phyloP scores from a whole-genome alignment of 2,888 invertebrate genomes.

The Philereme vetulata region DNA sequence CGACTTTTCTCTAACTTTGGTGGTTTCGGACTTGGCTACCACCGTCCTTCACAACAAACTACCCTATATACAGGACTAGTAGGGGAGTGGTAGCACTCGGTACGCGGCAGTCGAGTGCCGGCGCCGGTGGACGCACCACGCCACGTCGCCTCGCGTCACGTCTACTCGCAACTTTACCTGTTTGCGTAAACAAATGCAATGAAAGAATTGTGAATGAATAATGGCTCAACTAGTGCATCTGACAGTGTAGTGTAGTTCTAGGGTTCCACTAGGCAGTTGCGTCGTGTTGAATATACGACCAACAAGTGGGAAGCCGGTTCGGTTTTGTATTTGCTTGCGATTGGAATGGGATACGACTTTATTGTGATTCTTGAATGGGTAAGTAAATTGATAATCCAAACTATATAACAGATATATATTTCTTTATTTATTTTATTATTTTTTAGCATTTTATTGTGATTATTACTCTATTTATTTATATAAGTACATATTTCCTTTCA shows the following conservation, averaged over 20 bases:
- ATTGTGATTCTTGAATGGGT: background rate
- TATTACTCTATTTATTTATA: too few species aligned
- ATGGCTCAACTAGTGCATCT: background rate
- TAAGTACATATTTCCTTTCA: too few species aligned
- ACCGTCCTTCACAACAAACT: too few species aligned
- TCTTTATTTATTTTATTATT: too few species aligned
- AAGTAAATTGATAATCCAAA: background rate
- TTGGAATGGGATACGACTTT: background rate
- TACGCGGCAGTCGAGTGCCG: background rate
- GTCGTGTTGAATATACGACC: background rate
- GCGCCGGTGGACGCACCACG: background rate
- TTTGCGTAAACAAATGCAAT: slow-evolving; percentile 3
- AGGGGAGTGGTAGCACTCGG: background rate
- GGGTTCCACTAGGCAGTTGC: background rate
- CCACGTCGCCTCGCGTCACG: background rate
- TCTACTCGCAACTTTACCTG: background rate
- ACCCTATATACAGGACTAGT: too few species aligned
- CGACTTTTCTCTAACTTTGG: too few species aligned
- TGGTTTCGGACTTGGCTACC: too few species aligned
- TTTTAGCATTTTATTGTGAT: too few species aligned
- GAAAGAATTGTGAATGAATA: background rate
- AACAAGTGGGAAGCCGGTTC: background rate
- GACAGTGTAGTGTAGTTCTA: background rate
- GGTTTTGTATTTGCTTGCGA: background rate
- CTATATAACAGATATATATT: too few species aligned